Percentiles rank a stretch among this genome's conserved stretches.
These are phyloP conservation scores for Phataginus tetradactyla DNA, from an alignment of 2,797 vertebrate genomes.

Conservation along the genomic window DNA sequence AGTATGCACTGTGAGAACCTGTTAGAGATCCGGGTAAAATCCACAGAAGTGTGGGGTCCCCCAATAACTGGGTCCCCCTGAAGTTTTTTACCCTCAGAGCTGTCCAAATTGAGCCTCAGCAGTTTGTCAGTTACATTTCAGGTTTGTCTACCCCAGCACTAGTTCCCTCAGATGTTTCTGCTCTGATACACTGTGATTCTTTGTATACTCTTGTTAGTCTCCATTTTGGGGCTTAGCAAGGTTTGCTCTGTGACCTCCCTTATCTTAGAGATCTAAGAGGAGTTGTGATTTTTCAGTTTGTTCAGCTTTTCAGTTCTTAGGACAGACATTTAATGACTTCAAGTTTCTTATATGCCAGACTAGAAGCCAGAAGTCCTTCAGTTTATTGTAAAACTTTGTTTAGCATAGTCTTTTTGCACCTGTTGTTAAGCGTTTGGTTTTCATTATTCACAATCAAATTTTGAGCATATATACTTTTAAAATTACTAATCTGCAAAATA, in stretches of 20 bases:
- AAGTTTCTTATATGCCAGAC: not conserved
- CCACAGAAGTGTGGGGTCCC: not conserved
- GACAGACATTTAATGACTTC: not conserved
- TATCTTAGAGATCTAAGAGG: not conserved
- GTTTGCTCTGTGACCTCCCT: not conserved
- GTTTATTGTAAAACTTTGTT: not conserved
- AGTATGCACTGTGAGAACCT: not conserved
- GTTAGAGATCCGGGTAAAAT: not conserved
- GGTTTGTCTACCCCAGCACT: not conserved
- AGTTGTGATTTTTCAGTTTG: not conserved
- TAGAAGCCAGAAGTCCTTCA: not conserved
- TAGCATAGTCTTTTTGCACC: not conserved
- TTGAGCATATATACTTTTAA: not conserved
- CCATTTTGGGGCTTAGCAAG: not conserved
- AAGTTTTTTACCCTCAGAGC: not conserved
- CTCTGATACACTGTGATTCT: not conserved
- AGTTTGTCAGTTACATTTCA: not conserved
- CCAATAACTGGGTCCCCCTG: not conserved
- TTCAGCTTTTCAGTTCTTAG: not conserved
- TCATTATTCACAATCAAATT: constrained; percentile 21
- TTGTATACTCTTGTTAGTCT: not conserved
- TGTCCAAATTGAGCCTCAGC: not conserved
- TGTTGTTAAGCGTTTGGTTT: constrained; percentile 45
- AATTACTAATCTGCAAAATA: not conserved
- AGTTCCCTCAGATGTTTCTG: not conserved